These are phyloP conservation scores for Noctua janthina DNA, from an alignment of 2,888 invertebrate species.

Conservation along the genomic window DNA sequence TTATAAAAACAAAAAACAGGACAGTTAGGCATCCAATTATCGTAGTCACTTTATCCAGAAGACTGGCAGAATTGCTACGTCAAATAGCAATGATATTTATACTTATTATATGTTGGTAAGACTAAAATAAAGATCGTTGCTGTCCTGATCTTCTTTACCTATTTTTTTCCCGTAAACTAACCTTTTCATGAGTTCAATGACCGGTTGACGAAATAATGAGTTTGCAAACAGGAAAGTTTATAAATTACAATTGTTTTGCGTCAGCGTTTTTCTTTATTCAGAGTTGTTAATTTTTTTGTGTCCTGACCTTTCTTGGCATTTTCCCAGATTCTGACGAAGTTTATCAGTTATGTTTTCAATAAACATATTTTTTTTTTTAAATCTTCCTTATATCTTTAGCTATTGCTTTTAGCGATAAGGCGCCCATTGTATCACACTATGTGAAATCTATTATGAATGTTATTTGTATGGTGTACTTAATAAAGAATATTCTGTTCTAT, in stretches of 20 bases:
- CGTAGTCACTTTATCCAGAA: no score
- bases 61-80: no score
- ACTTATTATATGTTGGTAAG: neutral
- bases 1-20: no score
- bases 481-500: no score
- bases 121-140: no score
- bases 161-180: neutral
- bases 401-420: no score
- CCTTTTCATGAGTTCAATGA: neutral
- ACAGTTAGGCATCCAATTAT: no score
- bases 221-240: conserved; percentile 7
- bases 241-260: conserved; percentile 22
- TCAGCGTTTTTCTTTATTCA: neutral
- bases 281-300: neutral
- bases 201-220: conserved; percentile 5
- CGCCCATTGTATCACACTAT: no score
- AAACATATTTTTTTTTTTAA: neutral
- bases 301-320: neutral
- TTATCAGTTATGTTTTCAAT: neutral
- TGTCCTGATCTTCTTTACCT: neutral
- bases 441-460: no score
- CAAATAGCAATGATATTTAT: neutral
- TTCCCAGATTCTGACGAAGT: neutral
- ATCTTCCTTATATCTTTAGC: no score
- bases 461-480: no score